phyloP scores from a whole-genome alignment of 2,888 invertebrate genomes.

The Clitarchus hookeri region DNA sequence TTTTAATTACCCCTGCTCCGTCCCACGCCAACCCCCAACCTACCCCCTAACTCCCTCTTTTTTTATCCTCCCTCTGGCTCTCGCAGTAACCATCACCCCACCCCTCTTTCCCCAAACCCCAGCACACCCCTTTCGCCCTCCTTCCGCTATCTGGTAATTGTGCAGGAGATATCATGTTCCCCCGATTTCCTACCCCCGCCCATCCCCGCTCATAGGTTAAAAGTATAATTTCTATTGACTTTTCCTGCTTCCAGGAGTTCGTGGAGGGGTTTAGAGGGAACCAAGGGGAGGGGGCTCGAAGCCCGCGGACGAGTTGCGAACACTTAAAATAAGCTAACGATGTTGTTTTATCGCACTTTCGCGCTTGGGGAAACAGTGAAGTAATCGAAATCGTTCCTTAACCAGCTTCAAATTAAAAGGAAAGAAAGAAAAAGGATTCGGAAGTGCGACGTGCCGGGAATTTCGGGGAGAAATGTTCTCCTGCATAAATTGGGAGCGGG shows the following conservation, averaged over 20 bases:
- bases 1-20: slow-evolving; percentile 4
- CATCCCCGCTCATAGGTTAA: not conserved
- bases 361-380: not conserved
- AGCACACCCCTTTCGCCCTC: not conserved
- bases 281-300: not conserved
- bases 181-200: slow-evolving; percentile 1
- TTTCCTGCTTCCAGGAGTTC: not conserved
- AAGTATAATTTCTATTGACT: slow-evolving; percentile 14
- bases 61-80: too few species aligned
- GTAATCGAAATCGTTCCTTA: not conserved
- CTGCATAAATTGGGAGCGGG: not conserved
- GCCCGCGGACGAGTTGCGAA: not conserved
- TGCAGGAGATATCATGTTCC: slow-evolving; percentile 14
- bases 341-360: slow-evolving; percentile 7
- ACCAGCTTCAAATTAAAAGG: not conserved
- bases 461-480: not conserved
- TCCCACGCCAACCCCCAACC: not conserved
- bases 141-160: slow-evolving; percentile 5
- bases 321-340: slow-evolving; percentile 14
- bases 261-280: too few species aligned
- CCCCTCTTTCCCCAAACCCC: not conserved
- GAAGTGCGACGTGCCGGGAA: not conserved
- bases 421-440: not conserved
- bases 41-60: too few species aligned
- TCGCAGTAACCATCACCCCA: not conserved